Conservation (phyloP, 1,140 invertebrate genomes). For the Lordiphosa stackelbergi region DNA sequence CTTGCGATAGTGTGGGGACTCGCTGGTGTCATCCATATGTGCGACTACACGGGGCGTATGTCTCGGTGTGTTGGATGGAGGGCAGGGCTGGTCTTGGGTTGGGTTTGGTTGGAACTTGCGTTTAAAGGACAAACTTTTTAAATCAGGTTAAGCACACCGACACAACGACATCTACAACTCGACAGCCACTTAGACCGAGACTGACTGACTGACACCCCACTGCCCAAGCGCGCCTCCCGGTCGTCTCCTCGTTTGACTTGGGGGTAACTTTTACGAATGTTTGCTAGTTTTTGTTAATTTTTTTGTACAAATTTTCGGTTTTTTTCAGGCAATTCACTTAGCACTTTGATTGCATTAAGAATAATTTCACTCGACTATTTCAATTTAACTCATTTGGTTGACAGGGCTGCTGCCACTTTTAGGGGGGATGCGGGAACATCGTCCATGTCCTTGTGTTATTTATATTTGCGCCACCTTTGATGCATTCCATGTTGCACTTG, state of each 20-base stretch:
- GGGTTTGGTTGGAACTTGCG: constrained; percentile 1
- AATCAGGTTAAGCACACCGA: constrained; percentile 63
- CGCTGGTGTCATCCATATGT: constrained; percentile 53
- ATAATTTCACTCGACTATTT: constrained; percentile 44
- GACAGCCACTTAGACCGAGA: constrained; percentile 7
- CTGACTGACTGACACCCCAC: constrained; percentile 11
- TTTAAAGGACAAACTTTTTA: constrained; percentile 53
- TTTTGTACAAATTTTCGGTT: constrained; percentile 6
- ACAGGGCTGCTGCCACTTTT: constrained; percentile 26
- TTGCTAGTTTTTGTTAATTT: constrained; percentile 1
- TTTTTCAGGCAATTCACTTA: constrained; percentile 52
- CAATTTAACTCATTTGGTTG: constrained; percentile 44
- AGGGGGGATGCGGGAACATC: constrained; percentile 19
- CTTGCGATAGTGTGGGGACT: constrained; percentile 39
- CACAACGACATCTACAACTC: constrained; percentile 17
- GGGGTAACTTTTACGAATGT: background rate
- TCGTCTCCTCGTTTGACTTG: constrained; percentile 25
- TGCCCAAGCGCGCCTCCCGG: background rate
- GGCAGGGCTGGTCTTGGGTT: too few species aligned
- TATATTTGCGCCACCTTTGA: constrained; percentile 39
- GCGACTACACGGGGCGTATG: constrained; percentile 8
- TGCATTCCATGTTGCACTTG: constrained; percentile 48
- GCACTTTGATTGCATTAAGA: constrained; percentile 63
- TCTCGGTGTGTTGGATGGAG: constrained; percentile 2
- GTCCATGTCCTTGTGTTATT: constrained; percentile 69